Conservation (phyloP, 2,113 vertebrate species). For the Aegithalos caudatus region DNA sequence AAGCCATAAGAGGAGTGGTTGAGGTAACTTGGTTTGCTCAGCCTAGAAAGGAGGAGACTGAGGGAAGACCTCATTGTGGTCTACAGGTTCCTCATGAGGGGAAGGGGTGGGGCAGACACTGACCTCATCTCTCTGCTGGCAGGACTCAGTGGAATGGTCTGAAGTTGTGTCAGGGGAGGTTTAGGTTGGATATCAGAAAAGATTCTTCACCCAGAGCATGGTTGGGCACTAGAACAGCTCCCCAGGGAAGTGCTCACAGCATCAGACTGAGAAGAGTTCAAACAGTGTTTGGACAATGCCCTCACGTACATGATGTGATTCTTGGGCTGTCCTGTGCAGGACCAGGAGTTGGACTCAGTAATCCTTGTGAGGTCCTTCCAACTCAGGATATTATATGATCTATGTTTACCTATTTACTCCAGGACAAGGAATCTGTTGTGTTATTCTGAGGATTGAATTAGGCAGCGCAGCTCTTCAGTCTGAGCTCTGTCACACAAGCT, state of each 20-base stretch:
- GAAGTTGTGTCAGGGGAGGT: not conserved
- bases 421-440: not conserved
- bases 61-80: not conserved
- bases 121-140: no score
- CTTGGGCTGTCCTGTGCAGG: not conserved
- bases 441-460: not conserved
- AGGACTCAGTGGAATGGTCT: not conserved
- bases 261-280: not conserved
- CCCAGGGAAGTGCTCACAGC: not conserved
- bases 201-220: accelerated
- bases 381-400: not conserved
- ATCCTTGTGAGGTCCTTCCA: not conserved
- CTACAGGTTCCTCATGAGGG: not conserved
- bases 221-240: not conserved
- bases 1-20: not conserved
- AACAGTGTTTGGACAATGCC: not conserved
- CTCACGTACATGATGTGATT: not conserved
- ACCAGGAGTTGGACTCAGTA: not conserved
- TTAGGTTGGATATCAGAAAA: not conserved
- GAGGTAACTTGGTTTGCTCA: not conserved
- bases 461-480: not conserved
- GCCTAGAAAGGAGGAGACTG: not conserved
- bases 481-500: not conserved
- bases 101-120: not conserved
- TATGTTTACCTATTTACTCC: not conserved